A percentile compares a stretch with the other conserved stretches of the same genome.
phyloP scores from a whole-genome alignment of 2,113 vertebrate genomes.

The Engraulis encrasicolus region DNA sequence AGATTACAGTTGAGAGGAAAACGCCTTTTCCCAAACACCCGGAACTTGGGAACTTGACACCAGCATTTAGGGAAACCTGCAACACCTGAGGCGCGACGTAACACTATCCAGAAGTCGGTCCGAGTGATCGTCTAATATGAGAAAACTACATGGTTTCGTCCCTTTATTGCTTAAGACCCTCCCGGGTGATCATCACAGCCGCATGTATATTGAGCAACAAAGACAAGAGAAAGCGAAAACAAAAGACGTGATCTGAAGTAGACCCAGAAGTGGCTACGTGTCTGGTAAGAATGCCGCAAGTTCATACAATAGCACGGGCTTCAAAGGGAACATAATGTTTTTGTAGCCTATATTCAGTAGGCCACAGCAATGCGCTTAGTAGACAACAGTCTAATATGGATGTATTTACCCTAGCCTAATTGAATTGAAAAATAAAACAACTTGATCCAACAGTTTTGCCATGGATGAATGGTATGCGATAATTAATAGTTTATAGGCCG shows the following conservation, averaged over 20 bases:
- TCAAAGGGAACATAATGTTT: not conserved
- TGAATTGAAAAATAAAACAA: too few relatives aligned
- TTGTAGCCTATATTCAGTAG: not conserved
- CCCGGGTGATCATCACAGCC: too few relatives aligned
- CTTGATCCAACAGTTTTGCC: too few relatives aligned
- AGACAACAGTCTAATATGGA: too few relatives aligned
- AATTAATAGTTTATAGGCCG: too few relatives aligned
- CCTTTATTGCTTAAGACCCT: too few relatives aligned
- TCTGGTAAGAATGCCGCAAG: too few relatives aligned
- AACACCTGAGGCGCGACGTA: not conserved
- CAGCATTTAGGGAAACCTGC: too few relatives aligned
- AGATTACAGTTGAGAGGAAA: not conserved
- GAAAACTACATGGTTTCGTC: not conserved
- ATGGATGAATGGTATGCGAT: too few relatives aligned
- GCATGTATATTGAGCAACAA: too few relatives aligned
- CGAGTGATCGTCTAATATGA: not conserved
- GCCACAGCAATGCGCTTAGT: not conserved
- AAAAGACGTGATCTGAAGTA: not conserved
- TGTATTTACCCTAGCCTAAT: too few relatives aligned
- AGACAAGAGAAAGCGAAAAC: not conserved
- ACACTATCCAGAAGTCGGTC: not conserved
- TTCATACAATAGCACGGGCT: not conserved
- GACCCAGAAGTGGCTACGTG: too few relatives aligned
- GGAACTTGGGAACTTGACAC: constrained; percentile 33
- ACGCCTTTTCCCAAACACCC: constrained; percentile 29